Evolutionary conservation across 2,888 invertebrate genomes (phyloP).

Genomic region (Noctua janthe): DNA sequence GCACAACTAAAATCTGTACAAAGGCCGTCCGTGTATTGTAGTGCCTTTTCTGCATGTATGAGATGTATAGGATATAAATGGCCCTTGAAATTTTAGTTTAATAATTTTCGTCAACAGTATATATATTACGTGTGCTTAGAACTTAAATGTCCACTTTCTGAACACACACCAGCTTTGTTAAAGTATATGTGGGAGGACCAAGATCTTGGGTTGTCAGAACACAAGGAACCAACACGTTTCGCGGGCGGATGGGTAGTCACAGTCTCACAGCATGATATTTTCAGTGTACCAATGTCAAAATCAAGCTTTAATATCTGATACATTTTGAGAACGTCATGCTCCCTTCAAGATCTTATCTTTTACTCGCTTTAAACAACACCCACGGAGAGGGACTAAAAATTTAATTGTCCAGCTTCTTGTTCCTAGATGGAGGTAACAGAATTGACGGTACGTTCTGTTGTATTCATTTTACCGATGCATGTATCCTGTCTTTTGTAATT

Average conservation of each 20-base stretch:
- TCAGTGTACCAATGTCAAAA: slow-evolving; percentile 48
- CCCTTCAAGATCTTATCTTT: slow-evolving; percentile 50
- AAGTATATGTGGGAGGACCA: slow-evolving; percentile 43
- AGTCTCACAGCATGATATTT: slow-evolving; percentile 52
- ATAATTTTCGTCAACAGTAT: background rate
- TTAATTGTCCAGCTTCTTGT: slow-evolving; percentile 43
- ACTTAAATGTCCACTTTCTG: slow-evolving; percentile 19
- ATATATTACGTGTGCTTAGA: background rate
- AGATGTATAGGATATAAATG: background rate
- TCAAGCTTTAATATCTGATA: slow-evolving; percentile 55
- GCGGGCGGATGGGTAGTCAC: slow-evolving; percentile 55
- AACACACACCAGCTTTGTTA: slow-evolving; percentile 34
- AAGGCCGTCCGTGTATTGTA: background rate
- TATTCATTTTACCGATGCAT: background rate
- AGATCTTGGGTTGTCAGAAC: slow-evolving; percentile 47
- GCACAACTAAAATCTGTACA: no score
- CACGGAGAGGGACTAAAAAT: slow-evolving; percentile 42
- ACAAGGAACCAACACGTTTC: slow-evolving; percentile 46
- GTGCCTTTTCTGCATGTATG: background rate
- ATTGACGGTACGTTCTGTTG: slow-evolving; percentile 13
- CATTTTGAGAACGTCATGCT: slow-evolving; percentile 59
- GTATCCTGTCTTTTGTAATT: background rate
- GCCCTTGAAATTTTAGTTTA: background rate
- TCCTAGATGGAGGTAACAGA: slow-evolving; percentile 9
- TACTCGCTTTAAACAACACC: slow-evolving; percentile 44